Evolutionary conservation across 2,888 invertebrate genomes (phyloP), one percentile per base, ranked within the genome.

Genomic region (Sericinus montela): DNA sequence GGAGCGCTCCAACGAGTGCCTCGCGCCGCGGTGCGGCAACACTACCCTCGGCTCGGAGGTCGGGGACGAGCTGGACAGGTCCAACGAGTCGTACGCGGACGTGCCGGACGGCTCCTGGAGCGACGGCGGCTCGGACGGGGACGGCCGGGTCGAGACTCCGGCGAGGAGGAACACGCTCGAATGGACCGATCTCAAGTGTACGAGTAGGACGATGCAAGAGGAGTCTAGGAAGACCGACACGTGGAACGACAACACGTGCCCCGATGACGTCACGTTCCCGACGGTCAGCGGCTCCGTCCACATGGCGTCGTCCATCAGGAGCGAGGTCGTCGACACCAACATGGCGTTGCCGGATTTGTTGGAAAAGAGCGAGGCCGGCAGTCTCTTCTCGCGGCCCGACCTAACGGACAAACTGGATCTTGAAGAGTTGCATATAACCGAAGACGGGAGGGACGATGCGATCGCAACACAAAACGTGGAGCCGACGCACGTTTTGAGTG

Each of bases 231-330:
- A 56, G 44, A 89, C 90, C 13, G 94, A 94, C 68, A 95, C 94
- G 0, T 95, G 95, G 95, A 94, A 94, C 65, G 95, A 95, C 47
- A 93, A 94, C 71, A 92, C 93, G 0, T 93, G 93, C 44, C 94
- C 94, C 0, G 94, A 94, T 70, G 94, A 95, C 69, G 88, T 94
- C 28, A 94, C 95, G 0, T 95, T 95, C 72, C 95, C 95, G 0
- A 95, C 94, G 42, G 92, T 95, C 46, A 95, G 95, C 58, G 92
- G 94, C 28, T 93, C 94, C 29, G 92, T 92, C 0, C 95, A 94
- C 0, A 84, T 93, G 63, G 90, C 93, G 1, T 90, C 92, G 0
- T 94, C 95, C 0, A 91, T 94, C 51, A 91, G 90, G 47, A 92
- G 92, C 60, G 92, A 93, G 58, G 74, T 78, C 2, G 81, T 74